Conservation (phyloP, 1,140 invertebrate species). For the Capitella teleta region DNA sequence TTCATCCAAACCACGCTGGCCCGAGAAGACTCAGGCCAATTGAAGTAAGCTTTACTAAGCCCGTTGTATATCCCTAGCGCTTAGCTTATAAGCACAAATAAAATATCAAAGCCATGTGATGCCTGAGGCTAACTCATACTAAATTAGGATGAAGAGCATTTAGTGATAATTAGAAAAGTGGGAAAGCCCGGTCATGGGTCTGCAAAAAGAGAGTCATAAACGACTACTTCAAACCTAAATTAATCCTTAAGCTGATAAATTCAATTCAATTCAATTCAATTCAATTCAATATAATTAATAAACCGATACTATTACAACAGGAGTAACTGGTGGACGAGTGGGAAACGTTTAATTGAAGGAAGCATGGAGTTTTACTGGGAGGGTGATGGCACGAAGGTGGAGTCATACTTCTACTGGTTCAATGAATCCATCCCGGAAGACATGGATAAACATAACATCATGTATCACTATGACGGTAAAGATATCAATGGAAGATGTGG, state of each 20-base stretch:
- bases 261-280: no score
- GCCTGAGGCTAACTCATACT: not conserved
- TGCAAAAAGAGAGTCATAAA: not conserved
- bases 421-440: not conserved
- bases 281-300: not conserved
- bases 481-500: not conserved
- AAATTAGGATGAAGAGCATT: not conserved
- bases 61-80: not conserved
- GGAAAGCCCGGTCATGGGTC: not conserved
- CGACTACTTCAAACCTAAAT: not conserved
- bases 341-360: not conserved
- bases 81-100: not conserved
- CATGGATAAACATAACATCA: not conserved
- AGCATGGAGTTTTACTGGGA: not conserved
- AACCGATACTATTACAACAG: no score
- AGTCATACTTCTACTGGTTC: constrained; percentile 1
- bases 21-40: not conserved
- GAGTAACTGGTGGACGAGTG: constrained; percentile 7
- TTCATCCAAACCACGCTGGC: not conserved
- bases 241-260: not conserved
- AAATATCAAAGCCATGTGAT: no score
- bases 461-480: constrained; percentile 2
- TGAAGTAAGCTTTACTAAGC: not conserved
- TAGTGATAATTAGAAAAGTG: not conserved
- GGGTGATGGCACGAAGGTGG: not conserved